phyloP scores from a whole-genome alignment of 2,888 invertebrate species.

The Phengaris arion region DNA sequence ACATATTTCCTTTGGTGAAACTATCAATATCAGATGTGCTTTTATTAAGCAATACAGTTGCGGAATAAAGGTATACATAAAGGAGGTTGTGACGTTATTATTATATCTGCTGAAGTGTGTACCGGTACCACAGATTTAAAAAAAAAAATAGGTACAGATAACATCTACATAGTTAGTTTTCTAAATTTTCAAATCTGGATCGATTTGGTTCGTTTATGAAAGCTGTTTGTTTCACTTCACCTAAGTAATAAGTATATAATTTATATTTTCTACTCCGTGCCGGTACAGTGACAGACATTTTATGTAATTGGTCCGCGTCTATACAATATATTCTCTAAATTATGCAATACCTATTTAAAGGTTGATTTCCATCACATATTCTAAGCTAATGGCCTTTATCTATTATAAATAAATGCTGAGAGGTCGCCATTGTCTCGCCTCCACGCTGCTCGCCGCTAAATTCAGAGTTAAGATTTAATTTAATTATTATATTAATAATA shows the following conservation, averaged over 20 bases:
- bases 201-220: too few species aligned
- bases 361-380: conserved; percentile 4
- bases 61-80: background rate
- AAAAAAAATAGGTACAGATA: too few species aligned
- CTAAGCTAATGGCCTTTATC: conserved; percentile 2
- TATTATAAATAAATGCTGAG: conserved; percentile 3
- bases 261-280: too few species aligned
- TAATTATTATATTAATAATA: too few species aligned
- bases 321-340: background rate
- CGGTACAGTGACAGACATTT: too few species aligned
- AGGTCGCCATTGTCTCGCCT: background rate
- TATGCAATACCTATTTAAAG: background rate
- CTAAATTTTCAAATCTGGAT: background rate
- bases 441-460: too few species aligned
- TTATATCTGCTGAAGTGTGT: background rate
- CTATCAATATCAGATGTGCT: conserved; percentile 26
- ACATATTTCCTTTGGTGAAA: conserved; percentile 34
- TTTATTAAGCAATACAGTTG: conserved; percentile 13
- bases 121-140: too few species aligned
- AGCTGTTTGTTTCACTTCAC: too few species aligned
- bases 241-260: too few species aligned
- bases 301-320: too few species aligned
- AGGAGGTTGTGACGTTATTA: background rate
- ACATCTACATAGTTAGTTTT: too few species aligned
- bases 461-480: too few species aligned